phyloP scores from a whole-genome alignment of 2,113 vertebrate species.

The Progne subis region DNA sequence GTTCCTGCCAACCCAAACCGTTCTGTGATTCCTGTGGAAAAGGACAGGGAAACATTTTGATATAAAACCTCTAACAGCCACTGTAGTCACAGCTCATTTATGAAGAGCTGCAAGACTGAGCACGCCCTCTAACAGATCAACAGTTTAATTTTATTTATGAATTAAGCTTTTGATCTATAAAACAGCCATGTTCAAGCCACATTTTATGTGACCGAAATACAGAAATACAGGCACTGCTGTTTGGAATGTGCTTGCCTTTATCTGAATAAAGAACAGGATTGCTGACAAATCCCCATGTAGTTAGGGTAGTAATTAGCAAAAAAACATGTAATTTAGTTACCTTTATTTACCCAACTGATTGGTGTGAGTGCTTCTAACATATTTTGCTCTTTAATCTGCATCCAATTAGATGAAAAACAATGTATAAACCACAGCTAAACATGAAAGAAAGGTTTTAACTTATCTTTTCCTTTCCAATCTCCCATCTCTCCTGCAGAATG shows the following conservation, averaged over 20 bases:
- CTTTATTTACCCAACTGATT: slow-evolving; percentile 48
- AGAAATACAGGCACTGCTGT: not conserved
- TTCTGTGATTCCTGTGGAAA: not conserved
- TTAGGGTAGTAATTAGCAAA: slow-evolving; percentile 29
- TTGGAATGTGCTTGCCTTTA: not conserved
- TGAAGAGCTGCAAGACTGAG: not conserved
- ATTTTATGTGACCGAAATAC: not conserved
- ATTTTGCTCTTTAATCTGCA: slow-evolving; percentile 35
- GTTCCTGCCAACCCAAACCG: not conserved
- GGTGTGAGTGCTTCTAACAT: not conserved
- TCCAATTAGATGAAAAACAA: slow-evolving; percentile 51
- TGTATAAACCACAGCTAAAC: not conserved
- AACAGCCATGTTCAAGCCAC: not conserved
- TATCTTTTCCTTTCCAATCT: not conserved
- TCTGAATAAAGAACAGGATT: not conserved
- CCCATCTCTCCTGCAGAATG: not conserved
- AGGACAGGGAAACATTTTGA: not conserved
- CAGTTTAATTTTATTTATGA: not conserved
- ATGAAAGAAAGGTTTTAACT: not conserved
- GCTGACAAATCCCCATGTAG: not conserved
- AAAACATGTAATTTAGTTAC: slow-evolving; percentile 7
- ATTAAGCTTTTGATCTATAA: not conserved
- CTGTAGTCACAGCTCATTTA: not conserved
- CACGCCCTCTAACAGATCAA: not conserved
- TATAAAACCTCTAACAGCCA: not conserved